Base-by-base conservation (phyloP, 2,888 invertebrate genomes). In the Cistogaster globosa region DNA sequence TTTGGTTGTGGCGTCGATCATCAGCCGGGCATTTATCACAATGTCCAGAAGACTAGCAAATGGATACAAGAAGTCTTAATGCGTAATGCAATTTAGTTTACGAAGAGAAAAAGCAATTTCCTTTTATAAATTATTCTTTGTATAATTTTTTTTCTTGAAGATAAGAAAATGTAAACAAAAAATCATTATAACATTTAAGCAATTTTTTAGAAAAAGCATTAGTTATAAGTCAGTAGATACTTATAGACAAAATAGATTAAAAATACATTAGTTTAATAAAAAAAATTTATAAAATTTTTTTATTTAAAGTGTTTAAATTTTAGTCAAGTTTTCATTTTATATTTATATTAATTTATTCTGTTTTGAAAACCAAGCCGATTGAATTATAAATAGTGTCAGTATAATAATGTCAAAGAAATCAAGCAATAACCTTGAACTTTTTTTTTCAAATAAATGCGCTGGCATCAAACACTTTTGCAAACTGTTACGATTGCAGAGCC, bases 21-120 rank as follows among this genome's bases (percentile, higher is more conserved):
- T 89, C 97, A 97, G 91, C 97, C 97, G 0, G 97, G 97, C 42
- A 97, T 97, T 88, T 97, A 97, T 92, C 97, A 97, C 91, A 96
- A 96, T 90, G 95, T 97, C 2, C 94, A 95, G 88, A 94, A 94
- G 88, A 96, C 96, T 7, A 93, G 95, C 32, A 93, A 93, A 84
- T 96, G 96, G 96, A 96, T 96, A 79, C 93, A 93, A 86, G 94
- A 94, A 20, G 92, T 95, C 74, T 93, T 88, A 58, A 63, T 82
- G 36, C 84, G 87, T n/a, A 86, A 87, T 69, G 42, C 87, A 22
- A 69, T 60, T 69, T 82, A 85, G 74, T 80, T 48, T 62, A 67
- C 18, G 18, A n/a, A 38, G 42, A 20, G 14, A 22, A 42, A 38
- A 57, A 55, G 14, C 6, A 48, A 12, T 12, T 12, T 32, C 12